These are phyloP conservation scores for Danio kyathit DNA, from an alignment of 2,797 vertebrate genomes.

Conservation along the genomic window DNA sequence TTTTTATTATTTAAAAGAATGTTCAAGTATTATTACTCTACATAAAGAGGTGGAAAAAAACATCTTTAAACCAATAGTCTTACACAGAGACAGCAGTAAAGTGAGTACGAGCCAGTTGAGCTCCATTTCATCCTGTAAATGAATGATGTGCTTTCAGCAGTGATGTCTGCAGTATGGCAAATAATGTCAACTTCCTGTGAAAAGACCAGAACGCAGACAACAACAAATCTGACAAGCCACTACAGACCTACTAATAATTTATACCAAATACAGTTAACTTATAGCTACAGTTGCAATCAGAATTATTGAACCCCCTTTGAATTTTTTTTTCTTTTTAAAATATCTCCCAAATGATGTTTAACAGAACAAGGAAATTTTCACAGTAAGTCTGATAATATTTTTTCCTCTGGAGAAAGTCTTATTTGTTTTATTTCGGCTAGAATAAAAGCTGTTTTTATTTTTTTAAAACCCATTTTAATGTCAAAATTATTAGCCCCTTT, in stretches of 20 bases:
- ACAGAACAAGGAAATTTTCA: no score
- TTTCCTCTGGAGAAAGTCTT: no score
- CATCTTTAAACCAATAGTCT: background rate
- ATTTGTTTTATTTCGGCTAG: no score
- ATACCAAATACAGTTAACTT: no score
- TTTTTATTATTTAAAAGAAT: background rate
- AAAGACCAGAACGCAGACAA: background rate
- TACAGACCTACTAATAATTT: background rate
- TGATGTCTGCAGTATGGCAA: background rate
- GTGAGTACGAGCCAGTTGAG: background rate
- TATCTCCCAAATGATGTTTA: no score
- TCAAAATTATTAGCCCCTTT: no score
- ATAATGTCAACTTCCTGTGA: background rate
- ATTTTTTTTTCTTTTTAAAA: no score
- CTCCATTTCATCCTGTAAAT: slow-evolving; percentile 4
- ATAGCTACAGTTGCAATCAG: no score
- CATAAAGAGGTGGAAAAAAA: background rate
- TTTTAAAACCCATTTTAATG: no score
- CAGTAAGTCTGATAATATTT: no score
- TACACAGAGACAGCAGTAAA: slow-evolving; percentile 26
- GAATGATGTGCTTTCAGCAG: background rate
- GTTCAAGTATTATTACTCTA: background rate
- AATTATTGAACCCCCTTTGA: no score
- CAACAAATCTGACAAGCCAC: background rate
- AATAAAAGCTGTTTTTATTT: no score